These are phyloP conservation scores for Drosophila rufa DNA, from an alignment of 1,140 invertebrate species.

Conservation along the genomic window DNA sequence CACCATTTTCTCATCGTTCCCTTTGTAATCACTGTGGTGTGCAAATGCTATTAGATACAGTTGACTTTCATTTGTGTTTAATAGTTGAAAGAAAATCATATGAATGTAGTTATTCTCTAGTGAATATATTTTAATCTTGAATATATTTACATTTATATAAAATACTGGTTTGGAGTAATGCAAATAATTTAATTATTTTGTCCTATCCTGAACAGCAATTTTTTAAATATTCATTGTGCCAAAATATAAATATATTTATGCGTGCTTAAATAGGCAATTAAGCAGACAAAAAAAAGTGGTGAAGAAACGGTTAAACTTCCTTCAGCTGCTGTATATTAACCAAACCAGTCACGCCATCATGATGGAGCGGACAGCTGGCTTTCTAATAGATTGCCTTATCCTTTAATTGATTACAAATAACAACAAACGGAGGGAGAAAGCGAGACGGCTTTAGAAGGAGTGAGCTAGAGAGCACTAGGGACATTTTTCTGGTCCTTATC, in stretches of 20 bases:
- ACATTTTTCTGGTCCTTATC: conserved; percentile 41
- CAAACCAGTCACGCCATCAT: conserved; percentile 47
- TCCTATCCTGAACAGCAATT: too few species aligned
- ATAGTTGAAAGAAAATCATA: too few species aligned
- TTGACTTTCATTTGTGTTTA: too few species aligned
- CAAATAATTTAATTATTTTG: neutral
- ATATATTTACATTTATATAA: too few species aligned
- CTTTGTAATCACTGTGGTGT: too few species aligned
- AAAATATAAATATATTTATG: conserved; percentile 35
- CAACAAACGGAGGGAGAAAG: conserved; percentile 26
- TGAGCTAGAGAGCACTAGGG: conserved; percentile 6
- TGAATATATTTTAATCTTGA: too few species aligned
- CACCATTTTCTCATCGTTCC: too few species aligned
- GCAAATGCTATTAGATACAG: too few species aligned
- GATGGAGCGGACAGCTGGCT: conserved; percentile 58
- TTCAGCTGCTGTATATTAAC: conserved; percentile 50
- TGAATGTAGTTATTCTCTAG: too few species aligned
- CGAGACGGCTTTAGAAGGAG: neutral
- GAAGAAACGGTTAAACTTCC: conserved; percentile 1
- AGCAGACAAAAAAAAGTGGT: neutral
- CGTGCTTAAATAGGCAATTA: conserved; percentile 20
- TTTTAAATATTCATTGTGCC: neutral
- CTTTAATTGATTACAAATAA: conserved; percentile 81
- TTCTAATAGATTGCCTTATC: conserved; percentile 66
- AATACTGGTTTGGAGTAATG: too few species aligned